These are phyloP conservation scores for Cladopsammia gracilis DNA, from an alignment of 64 coral and sea anemone genomes.

Conservation along the genomic window DNA sequence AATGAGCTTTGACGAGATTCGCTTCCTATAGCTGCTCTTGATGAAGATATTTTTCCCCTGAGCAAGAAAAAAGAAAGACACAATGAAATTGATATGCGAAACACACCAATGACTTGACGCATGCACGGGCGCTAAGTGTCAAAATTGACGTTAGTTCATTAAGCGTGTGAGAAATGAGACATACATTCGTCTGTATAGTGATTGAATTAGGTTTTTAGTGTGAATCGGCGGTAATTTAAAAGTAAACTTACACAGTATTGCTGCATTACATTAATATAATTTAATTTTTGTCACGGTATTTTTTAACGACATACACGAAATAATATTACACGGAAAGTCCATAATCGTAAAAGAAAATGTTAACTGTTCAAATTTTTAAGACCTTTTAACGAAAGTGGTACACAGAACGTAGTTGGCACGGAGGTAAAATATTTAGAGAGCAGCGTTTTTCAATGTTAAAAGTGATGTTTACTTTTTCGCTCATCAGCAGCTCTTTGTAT, in stretches of 20 bases:
- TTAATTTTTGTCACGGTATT: no score
- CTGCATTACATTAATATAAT: not conserved
- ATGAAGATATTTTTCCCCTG: conserved; percentile 3
- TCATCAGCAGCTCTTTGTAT: not conserved
- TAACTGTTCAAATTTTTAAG: no score
- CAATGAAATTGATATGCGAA: not conserved
- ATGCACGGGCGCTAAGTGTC: not conserved
- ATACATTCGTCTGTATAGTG: not conserved
- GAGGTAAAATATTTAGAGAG: not conserved
- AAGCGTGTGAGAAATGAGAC: not conserved
- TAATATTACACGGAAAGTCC: no score
- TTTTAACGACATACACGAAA: not conserved
- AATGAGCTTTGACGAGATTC: not conserved
- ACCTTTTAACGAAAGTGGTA: no score
- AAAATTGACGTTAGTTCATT: not conserved
- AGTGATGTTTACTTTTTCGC: not conserved
- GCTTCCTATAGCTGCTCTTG: not conserved
- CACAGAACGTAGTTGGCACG: no score
- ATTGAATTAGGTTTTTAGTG: not conserved
- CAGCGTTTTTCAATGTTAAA: not conserved
- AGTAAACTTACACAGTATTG: not conserved
- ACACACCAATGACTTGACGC: not conserved
- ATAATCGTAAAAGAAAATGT: no score
- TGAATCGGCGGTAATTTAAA: conserved; percentile 33
- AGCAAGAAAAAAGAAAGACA: not conserved